phyloP scores from a whole-genome alignment of 1,140 invertebrate species.

The Capitella teleta region DNA sequence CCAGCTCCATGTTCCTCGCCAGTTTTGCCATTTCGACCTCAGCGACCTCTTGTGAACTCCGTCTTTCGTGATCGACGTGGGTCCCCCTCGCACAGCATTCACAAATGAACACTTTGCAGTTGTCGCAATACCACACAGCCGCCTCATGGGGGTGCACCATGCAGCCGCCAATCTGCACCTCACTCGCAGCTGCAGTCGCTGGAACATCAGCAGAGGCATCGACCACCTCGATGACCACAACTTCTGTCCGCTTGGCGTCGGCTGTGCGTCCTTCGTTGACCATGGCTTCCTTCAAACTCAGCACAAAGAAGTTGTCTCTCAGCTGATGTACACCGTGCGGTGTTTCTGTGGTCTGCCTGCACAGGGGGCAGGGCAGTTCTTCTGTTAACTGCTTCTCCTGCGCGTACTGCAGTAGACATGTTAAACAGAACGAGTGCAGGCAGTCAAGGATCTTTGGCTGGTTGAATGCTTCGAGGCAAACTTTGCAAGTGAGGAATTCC shows the following conservation, averaged over 20 bases:
- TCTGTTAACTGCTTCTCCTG: background rate
- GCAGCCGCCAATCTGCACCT: no score
- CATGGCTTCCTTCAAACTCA: background rate
- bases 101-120: background rate
- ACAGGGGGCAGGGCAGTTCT: slow-evolving; percentile 1
- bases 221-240: no score
- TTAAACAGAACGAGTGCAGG: slow-evolving; percentile 83
- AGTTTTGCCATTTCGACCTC: background rate
- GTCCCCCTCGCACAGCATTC: background rate
- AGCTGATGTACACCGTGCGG: background rate
- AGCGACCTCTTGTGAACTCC: background rate
- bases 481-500: slow-evolving; percentile 42
- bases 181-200: no score
- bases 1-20: background rate
- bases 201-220: no score
- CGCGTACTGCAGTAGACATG: slow-evolving; percentile 46
- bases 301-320: slow-evolving; percentile 7
- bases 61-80: background rate
- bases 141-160: background rate
- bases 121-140: background rate
- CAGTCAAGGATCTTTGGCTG: slow-evolving; percentile 72
- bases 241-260: no score
- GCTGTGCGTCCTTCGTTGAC: background rate
- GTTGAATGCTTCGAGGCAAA: slow-evolving; percentile 36
- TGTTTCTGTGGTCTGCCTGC: background rate